Conservation (phyloP, 2,888 invertebrate species). For the Lasioglossum malachurum region DNA sequence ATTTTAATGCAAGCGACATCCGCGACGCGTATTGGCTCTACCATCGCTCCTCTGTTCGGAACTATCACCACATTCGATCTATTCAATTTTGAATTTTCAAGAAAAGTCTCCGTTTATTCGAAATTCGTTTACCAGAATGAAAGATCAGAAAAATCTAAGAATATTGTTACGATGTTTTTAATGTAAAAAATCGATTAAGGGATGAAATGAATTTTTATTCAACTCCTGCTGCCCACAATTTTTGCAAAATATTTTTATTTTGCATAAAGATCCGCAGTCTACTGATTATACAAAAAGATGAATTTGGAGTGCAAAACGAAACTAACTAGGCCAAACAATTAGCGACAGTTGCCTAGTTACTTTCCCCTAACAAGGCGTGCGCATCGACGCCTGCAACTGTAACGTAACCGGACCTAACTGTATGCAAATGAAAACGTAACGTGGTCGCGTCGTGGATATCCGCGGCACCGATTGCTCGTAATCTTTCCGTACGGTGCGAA, state of each 20-base stretch:
- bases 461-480: not conserved
- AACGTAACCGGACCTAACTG: not conserved
- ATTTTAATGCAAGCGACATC: slow-evolving; percentile 33
- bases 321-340: not conserved
- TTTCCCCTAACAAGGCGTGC: not conserved
- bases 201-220: no score
- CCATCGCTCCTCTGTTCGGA: not conserved
- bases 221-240: no score
- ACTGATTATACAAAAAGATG: no score
- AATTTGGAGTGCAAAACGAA: not conserved
- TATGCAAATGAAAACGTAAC: slow-evolving; percentile 28
- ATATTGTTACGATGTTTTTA: no score
- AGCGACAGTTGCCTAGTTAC: not conserved
- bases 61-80: not conserved
- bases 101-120: not conserved
- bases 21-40: not conserved
- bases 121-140: no score
- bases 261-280: no score
- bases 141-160: no score
- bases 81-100: not conserved
- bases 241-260: no score
- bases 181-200: no score
- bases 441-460: not conserved
- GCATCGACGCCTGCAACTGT: not conserved
- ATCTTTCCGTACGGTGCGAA: slow-evolving; percentile 9